Conservation (phyloP, 2,113 vertebrate genomes). For the Aegotheles bennettii region DNA sequence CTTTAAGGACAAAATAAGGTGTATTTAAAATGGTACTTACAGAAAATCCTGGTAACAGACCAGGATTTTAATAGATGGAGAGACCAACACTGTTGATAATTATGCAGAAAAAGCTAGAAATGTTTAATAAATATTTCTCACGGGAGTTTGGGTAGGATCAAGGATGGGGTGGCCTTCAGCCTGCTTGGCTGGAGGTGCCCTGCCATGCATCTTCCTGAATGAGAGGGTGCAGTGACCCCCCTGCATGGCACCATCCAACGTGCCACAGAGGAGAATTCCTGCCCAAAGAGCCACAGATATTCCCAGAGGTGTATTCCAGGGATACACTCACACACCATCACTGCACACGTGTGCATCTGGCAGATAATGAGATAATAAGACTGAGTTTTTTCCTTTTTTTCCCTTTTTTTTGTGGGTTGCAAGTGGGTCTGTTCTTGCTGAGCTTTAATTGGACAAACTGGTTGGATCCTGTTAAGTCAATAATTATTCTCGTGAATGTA, state of each 20-base stretch:
- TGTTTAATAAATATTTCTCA: too few relatives aligned
- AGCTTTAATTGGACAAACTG: conserved; percentile 57
- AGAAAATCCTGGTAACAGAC: too few relatives aligned
- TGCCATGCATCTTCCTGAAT: not conserved
- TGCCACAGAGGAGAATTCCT: not conserved
- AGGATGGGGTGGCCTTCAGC: too few relatives aligned
- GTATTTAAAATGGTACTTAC: too few relatives aligned
- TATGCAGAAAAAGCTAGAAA: too few relatives aligned
- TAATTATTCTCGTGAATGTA: conserved; percentile 71
- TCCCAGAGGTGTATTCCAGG: not conserved
- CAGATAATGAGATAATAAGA: not conserved
- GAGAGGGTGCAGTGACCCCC: not conserved
- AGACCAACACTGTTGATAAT: too few relatives aligned
- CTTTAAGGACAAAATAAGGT: too few relatives aligned
- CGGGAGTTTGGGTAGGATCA: too few relatives aligned
- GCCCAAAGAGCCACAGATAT: not conserved
- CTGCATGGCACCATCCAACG: rapidly evolving
- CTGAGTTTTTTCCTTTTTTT: not conserved
- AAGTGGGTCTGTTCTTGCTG: conserved; percentile 33
- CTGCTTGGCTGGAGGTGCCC: not conserved
- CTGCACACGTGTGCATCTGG: not conserved
- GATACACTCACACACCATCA: not conserved
- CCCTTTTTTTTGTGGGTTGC: not conserved
- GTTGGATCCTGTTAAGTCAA: conserved; percentile 56
- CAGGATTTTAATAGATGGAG: too few relatives aligned